These are phyloP conservation scores for Erythrolamprus reginae DNA, from an alignment of 2,113 vertebrate species.

Conservation along the genomic window DNA sequence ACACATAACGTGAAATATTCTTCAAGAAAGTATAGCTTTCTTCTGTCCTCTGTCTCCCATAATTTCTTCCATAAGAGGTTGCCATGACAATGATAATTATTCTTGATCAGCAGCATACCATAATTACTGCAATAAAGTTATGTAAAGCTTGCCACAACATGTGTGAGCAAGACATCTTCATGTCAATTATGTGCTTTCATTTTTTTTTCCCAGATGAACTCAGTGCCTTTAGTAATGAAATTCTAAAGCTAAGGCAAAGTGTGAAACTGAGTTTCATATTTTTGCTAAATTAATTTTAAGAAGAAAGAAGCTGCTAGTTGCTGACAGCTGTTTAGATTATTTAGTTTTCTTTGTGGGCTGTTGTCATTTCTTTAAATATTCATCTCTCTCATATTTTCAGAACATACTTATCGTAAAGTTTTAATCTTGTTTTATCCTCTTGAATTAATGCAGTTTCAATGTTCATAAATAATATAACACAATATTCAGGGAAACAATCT, in stretches of 20 bases:
- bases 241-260: constrained; percentile 22
- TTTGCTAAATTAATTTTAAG: constrained; percentile 25
- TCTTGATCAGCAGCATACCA: constrained; percentile 62
- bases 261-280: constrained; percentile 44
- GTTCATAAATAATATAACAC: constrained; percentile 21
- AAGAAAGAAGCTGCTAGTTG: constrained; percentile 17
- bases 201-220: constrained; percentile 39
- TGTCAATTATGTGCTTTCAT: constrained; percentile 47
- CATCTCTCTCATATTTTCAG: constrained; percentile 26
- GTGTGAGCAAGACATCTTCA: constrained; percentile 50
- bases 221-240: constrained; percentile 11
- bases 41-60: constrained; percentile 15
- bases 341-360: not conserved
- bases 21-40: not conserved
- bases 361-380: constrained; percentile 40
- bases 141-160: constrained; percentile 55
- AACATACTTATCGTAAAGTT: constrained; percentile 19
- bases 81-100: constrained; percentile 63
- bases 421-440: constrained; percentile 30
- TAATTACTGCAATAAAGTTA: constrained; percentile 62
- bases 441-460: constrained; percentile 33
- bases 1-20: not conserved
- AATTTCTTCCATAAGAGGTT: constrained; percentile 40
- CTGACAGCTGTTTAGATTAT: constrained; percentile 27
- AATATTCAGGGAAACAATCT: constrained; percentile 38